phyloP scores from a whole-genome alignment of 1,140 invertebrate species.

The Dinoponera quadriceps region DNA sequence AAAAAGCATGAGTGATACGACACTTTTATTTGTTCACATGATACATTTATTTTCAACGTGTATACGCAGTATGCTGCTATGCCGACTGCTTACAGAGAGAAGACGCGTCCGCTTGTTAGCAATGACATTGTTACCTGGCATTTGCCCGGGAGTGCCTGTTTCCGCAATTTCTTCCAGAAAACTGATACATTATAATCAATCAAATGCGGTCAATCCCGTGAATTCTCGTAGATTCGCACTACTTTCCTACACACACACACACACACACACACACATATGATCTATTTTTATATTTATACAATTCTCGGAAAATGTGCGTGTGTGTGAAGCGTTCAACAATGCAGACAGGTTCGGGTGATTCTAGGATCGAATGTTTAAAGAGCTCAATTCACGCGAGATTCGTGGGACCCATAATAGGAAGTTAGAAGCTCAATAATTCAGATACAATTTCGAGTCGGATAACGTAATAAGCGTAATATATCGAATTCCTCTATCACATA shows the following conservation, averaged over 20 bases:
- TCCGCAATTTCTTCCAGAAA: background rate
- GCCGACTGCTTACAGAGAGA: slow-evolving; percentile 17
- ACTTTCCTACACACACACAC: background rate
- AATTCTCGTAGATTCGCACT: background rate
- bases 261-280: background rate
- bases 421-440: background rate
- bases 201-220: too few relatives aligned
- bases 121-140: background rate
- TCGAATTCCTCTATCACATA: background rate
- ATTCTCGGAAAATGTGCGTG: background rate
- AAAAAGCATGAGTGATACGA: slow-evolving; percentile 42
- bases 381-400: background rate
- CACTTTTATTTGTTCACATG: slow-evolving; percentile 63
- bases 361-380: background rate
- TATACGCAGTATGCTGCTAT: slow-evolving; percentile 10
- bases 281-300: slow-evolving; percentile 3
- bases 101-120: background rate
- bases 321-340: background rate
- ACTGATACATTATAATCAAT: too few relatives aligned
- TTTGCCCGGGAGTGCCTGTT: background rate
- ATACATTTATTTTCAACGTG: slow-evolving; percentile 61
- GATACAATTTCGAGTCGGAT: background rate
- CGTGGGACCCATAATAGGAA: background rate
- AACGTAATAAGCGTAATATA: too few relatives aligned
- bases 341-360: slow-evolving; percentile 12